phyloP scores from a whole-genome alignment of 2,888 invertebrate genomes.

The Cataglyphis cursor region DNA sequence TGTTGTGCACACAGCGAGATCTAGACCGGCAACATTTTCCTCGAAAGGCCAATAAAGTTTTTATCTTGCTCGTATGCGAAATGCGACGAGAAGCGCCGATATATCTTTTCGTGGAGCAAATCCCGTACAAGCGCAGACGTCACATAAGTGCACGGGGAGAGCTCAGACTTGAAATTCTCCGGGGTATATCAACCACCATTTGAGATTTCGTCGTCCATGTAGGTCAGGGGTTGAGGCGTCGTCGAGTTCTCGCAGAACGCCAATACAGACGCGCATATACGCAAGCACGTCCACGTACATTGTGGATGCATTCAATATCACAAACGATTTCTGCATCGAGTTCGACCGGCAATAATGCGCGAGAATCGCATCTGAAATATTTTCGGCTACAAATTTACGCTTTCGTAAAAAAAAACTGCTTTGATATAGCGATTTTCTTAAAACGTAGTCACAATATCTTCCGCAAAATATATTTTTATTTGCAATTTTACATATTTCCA shows the following conservation, averaged over 20 bases:
- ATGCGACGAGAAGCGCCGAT: conserved; percentile 56
- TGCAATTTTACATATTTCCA: background rate
- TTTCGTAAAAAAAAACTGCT: background rate
- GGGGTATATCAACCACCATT: conserved; percentile 63
- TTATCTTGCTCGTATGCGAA: conserved; percentile 57
- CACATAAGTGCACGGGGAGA: conserved; percentile 34
- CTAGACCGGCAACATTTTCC: conserved; percentile 38
- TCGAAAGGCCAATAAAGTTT: conserved; percentile 63
- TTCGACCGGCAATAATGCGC: conserved; percentile 13
- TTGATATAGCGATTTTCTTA: background rate
- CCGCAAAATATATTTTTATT: background rate
- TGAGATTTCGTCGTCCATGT: conserved; percentile 52
- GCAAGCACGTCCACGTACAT: conserved; percentile 15
- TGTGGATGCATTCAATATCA: conserved; percentile 34
- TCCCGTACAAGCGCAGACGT: conserved; percentile 46
- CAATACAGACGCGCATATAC: background rate
- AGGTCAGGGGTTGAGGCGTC: conserved; percentile 62
- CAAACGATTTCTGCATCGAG: conserved; percentile 20
- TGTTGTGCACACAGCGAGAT: conserved; percentile 23
- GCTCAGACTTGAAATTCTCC: conserved; percentile 58
- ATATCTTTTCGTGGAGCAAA: conserved; percentile 55
- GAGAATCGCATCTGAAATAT: conserved; percentile 12
- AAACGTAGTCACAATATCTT: background rate
- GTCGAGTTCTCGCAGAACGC: conserved; percentile 7
- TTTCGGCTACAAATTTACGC: background rate